A percentile compares a stretch with the other conserved stretches of the same genome.
These are phyloP conservation scores for Microtus ochrogaster DNA, from an alignment of 2,113 vertebrate genomes.

Conservation along the genomic window DNA sequence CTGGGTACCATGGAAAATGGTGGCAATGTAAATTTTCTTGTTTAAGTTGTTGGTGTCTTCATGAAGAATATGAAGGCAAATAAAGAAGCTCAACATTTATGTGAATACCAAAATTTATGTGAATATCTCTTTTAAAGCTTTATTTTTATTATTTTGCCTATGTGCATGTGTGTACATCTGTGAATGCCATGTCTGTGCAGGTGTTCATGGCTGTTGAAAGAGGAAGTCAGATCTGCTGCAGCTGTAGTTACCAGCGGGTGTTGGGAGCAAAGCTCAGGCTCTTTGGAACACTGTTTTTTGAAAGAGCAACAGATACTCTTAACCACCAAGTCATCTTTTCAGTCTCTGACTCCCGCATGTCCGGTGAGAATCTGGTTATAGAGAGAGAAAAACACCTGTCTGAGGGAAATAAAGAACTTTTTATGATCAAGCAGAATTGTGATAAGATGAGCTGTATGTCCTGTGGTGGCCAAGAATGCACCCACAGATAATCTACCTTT, in stretches of 20 bases:
- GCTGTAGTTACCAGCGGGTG: background rate
- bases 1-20: background rate
- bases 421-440: background rate
- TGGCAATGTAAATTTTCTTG: background rate
- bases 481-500: background rate
- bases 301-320: background rate
- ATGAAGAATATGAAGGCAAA: background rate
- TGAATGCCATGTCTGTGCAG: too few species aligned
- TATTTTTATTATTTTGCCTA: background rate
- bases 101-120: background rate
- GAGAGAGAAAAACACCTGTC: background rate
- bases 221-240: background rate
- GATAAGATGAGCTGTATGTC: too few species aligned
- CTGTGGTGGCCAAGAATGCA: accelerated
- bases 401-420: background rate
- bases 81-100: background rate
- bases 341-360: background rate
- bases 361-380: slow-evolving; percentile 18
- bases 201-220: background rate
- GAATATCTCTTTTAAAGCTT: background rate
- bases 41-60: background rate
- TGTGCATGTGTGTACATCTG: background rate
- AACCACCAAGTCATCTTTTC: too few species aligned
- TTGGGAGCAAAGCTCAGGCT: background rate
- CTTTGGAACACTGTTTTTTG: background rate